These are phyloP conservation scores for Cecidostiba fungosa DNA, from an alignment of 2,888 invertebrate genomes.

Conservation along the genomic window DNA sequence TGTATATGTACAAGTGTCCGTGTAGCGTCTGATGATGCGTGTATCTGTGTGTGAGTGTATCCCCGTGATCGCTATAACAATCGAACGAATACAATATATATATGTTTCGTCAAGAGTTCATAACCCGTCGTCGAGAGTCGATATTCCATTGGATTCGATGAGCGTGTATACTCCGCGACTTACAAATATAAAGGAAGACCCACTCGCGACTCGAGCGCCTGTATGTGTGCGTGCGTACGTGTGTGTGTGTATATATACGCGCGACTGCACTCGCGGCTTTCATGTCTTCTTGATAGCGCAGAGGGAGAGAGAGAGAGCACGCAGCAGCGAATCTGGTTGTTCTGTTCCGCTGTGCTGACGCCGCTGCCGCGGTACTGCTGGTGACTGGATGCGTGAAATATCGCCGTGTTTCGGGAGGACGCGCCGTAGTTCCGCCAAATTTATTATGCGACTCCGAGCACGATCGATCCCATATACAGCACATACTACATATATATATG, in stretches of 20 bases:
- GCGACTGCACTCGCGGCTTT: background rate
- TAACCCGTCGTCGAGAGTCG: background rate
- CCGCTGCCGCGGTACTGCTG: background rate
- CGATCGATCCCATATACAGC: background rate
- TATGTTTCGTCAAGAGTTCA: background rate
- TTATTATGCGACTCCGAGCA: background rate
- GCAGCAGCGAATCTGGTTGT: background rate
- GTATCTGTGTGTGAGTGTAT: no score
- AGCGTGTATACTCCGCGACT: background rate
- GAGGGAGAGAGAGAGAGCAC: background rate
- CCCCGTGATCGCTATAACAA: no score
- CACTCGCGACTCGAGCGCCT: slow-evolving; percentile 32
- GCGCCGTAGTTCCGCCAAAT: background rate
- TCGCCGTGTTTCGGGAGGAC: background rate
- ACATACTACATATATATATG: background rate
- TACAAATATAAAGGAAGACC: slow-evolving; percentile 57
- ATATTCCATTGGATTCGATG: no score
- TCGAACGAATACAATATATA: no score
- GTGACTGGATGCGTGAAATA: slow-evolving; percentile 4
- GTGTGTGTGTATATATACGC: background rate
- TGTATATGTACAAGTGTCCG: slow-evolving; percentile 36
- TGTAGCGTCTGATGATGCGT: background rate
- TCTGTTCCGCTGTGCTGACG: background rate
- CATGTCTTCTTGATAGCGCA: background rate
- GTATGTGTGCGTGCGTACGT: background rate